Conservation (phyloP, 2,797 vertebrate genomes). For the Heterohyrax brucei region DNA sequence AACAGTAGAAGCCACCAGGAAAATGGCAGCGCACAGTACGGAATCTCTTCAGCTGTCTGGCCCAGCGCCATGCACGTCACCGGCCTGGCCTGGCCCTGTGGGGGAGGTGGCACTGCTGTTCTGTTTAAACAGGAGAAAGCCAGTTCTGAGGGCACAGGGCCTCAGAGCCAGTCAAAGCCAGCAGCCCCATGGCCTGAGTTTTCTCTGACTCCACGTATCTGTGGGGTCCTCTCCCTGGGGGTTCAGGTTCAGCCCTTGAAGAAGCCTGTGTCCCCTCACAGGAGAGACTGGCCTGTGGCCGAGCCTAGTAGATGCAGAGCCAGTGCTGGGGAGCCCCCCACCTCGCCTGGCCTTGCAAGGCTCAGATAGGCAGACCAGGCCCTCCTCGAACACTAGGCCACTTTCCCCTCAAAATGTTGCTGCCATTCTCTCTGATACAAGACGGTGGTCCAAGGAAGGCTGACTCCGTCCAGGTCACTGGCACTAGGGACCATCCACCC, state of each 20-base stretch:
- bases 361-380: background rate
- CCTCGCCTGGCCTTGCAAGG: background rate
- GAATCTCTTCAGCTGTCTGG: background rate
- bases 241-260: background rate
- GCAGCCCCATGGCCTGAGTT: background rate
- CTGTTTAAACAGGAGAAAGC: background rate
- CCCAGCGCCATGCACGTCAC: accelerated
- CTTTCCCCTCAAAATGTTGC: no score
- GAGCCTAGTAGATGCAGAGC: background rate
- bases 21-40: accelerated
- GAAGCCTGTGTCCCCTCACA: background rate
- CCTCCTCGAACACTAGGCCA: no score
- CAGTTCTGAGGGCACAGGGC: background rate
- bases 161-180: background rate
- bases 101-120: background rate
- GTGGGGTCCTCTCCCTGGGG: background rate
- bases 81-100: background rate
- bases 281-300: background rate
- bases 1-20: accelerated
- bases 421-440: background rate
- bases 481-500: no score
- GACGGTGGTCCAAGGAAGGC: background rate
- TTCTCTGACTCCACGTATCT: no score
- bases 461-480: background rate
- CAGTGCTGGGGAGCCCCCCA: background rate